A percentile compares a stretch with the other conserved stretches of the same genome.
Conservation (phyloP, 2,797 vertebrate genomes). For the Nyctibius grandis region DNA sequence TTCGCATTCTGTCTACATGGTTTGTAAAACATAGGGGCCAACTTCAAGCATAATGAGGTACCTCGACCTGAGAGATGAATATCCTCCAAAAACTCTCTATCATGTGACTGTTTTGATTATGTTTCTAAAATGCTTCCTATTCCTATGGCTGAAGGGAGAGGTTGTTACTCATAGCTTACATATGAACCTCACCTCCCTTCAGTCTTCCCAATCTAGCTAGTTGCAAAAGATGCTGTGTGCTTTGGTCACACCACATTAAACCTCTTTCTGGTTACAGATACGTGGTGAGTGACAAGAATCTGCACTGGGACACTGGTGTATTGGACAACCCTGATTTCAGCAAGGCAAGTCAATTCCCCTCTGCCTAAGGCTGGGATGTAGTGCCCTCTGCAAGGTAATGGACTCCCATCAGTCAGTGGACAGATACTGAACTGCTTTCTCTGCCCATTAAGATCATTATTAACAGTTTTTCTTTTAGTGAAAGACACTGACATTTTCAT, state of each 20-base stretch:
- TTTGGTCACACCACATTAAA: not conserved
- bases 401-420: not conserved
- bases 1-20: not conserved
- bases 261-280: not conserved
- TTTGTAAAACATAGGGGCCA: not conserved
- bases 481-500: not conserved
- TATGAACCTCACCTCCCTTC: not conserved
- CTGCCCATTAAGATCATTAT: not conserved
- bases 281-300: not conserved
- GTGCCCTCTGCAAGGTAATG: not conserved
- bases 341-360: not conserved
- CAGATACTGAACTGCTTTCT: not conserved
- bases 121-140: not conserved
- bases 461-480: not conserved
- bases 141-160: not conserved
- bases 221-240: not conserved
- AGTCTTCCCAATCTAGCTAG: not conserved
- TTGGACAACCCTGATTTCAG: not conserved
- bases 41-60: not conserved
- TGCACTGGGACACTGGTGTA: not conserved
- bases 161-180: not conserved
- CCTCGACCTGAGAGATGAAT: not conserved
- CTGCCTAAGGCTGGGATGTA: not conserved
- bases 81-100: not conserved
- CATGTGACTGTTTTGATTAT: not conserved